These are phyloP conservation scores for Aporophyla lueneburgensis DNA, from an alignment of 2,888 invertebrate genomes.

Conservation along the genomic window DNA sequence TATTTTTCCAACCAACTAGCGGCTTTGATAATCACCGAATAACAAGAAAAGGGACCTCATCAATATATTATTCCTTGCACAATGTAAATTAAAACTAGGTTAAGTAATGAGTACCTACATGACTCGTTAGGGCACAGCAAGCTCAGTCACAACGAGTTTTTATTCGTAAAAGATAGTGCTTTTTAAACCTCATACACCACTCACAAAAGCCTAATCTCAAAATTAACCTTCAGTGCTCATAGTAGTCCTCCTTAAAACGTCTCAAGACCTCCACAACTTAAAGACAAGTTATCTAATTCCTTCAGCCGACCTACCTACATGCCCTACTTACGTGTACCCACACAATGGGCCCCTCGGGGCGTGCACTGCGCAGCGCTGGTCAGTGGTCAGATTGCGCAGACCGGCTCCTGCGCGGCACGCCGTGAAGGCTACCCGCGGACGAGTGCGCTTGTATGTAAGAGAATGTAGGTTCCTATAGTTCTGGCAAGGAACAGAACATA, in stretches of 20 bases:
- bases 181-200: neutral
- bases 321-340: constrained; percentile 34
- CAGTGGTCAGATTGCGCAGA: constrained; percentile 28
- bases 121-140: neutral
- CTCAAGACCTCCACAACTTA: neutral
- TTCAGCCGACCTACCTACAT: neutral
- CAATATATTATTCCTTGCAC: neutral
- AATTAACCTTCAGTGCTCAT: neutral
- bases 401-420: constrained; percentile 48
- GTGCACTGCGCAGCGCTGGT: constrained; percentile 39
- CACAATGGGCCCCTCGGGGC: constrained; percentile 47
- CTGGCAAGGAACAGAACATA: neutral
- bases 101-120: neutral
- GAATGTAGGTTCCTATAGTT: constrained; percentile 8
- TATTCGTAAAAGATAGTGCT: neutral
- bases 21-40: neutral
- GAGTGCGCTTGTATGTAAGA: neutral
- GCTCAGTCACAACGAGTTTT: neutral
- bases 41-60: neutral
- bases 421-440: constrained; percentile 57
- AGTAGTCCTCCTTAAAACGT: neutral
- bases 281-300: constrained; percentile 15
- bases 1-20: too few species aligned
- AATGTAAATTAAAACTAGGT: neutral
- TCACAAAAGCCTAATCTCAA: neutral